Conservation (phyloP, 2,113 vertebrate genomes). For the Aspidoscelis tigris region DNA sequence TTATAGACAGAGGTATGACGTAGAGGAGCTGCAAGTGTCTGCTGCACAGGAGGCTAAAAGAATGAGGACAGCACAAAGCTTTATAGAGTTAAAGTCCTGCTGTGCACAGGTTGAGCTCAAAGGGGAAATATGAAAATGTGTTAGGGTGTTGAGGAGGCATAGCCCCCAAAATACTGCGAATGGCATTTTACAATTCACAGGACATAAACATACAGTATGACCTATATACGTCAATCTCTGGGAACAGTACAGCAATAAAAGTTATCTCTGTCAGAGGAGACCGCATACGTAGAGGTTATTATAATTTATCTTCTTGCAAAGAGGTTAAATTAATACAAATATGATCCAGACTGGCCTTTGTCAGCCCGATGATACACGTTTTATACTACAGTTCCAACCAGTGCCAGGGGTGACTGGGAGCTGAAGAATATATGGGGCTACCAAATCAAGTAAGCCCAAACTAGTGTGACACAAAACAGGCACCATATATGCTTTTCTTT, state of each 20-base stretch:
- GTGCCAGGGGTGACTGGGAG: too few species aligned
- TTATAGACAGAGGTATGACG: accelerated
- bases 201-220: not conserved
- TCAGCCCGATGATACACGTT: too few species aligned
- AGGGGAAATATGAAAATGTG: not conserved
- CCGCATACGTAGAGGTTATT: not conserved
- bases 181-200: not conserved
- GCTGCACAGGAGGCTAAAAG: not conserved
- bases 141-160: not conserved
- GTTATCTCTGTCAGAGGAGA: not conserved
- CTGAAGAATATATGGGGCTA: too few species aligned
- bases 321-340: not conserved
- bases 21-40: not conserved
- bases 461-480: too few species aligned
- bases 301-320: not conserved
- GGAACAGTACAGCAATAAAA: accelerated
- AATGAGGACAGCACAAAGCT: not conserved
- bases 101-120: not conserved
- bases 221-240: accelerated
- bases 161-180: accelerated
- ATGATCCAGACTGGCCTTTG: not conserved
- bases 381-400: too few species aligned
- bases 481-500: too few species aligned
- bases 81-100: not conserved
- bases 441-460: too few species aligned